Evolutionary conservation across 2,797 vertebrate species (phyloP).

Genomic region (Ceyx erithaca): DNA sequence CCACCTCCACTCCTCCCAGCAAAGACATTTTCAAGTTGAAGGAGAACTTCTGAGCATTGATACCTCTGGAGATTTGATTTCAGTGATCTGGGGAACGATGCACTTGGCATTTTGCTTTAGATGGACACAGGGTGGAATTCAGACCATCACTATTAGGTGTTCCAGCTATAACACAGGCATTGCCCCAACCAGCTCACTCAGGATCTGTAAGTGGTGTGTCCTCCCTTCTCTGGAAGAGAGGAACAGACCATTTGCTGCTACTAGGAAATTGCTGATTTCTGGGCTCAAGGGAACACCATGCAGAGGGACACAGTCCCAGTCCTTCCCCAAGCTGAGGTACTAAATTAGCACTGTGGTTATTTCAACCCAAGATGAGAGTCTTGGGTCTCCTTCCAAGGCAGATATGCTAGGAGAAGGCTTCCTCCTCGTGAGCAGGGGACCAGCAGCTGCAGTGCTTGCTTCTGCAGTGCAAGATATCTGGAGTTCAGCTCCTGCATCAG

Average conservation of each 20-base stretch:
- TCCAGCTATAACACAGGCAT: not conserved
- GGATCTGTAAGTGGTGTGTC: not conserved
- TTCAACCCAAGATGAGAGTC: not conserved
- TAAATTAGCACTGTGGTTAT: not conserved
- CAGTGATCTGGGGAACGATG: not conserved
- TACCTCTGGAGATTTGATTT: not conserved
- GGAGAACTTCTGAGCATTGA: not conserved
- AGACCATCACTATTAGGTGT: rapidly evolving
- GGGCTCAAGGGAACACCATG: not conserved
- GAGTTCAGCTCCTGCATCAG: not conserved
- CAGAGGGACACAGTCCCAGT: rapidly evolving
- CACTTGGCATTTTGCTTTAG: not conserved
- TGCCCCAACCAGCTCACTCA: not conserved
- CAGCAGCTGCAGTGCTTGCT: not conserved
- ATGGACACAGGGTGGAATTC: not conserved
- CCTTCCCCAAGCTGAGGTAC: not conserved
- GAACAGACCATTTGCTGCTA: not conserved
- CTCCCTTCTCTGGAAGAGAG: not conserved
- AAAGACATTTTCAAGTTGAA: not conserved
- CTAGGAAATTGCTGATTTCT: not conserved
- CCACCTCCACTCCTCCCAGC: not conserved
- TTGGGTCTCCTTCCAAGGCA: not conserved
- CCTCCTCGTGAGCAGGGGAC: not conserved
- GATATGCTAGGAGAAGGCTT: not conserved
- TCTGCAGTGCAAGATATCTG: not conserved